Base-by-base conservation (phyloP, 2,888 invertebrate genomes). In the Drosophila cognata region DNA sequence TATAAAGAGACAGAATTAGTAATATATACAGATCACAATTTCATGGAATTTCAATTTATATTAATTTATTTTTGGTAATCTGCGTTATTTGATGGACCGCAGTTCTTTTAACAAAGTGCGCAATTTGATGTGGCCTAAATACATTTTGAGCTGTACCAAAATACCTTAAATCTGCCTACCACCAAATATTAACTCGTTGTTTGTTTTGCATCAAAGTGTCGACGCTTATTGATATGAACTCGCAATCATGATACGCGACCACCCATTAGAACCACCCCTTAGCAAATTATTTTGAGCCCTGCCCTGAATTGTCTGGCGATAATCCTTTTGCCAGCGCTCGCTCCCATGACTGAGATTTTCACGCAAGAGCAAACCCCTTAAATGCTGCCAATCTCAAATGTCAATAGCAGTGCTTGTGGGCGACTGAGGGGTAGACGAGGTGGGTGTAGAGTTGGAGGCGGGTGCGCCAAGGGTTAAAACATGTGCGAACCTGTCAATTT, bases 281-380 rank as follows among this genome's bases (percentile, higher is more conserved):
- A 11, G 43, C 35, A 51, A 48, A 51, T 29, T 25, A 41, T 43
- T 43, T 25, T 50, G 8, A 35, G 46, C 56, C 60, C 63, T 60
- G 52, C 28, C 60, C 58, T 46, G n/a, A 46, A 65, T 59, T 51
- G 53, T 55, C 43, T 50, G 56, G 52, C 67, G 73, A 73, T 91
- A 91, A 91, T 90, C 91, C 91, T 84, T 91, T 91, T 90, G 84
- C 85, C 79, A 46, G 60, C 72, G 28, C 28, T 56, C n/a, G 61
- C 51, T 67, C 69, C 68, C 63, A 65, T 87, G 76, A 63, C 74
- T 60, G 88, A 73, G 85, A 81, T 81, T 89, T 88, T 89, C 83
- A 84, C 86, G 84, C 90, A 82, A 89, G 84, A 85, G 71, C 83
- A 85, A 88, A 58, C 65, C 78, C 43, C 57, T 81, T 79, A 69